Evolutionary conservation across 2,888 invertebrate species (phyloP).

Genomic region (Spodoptera picta): DNA sequence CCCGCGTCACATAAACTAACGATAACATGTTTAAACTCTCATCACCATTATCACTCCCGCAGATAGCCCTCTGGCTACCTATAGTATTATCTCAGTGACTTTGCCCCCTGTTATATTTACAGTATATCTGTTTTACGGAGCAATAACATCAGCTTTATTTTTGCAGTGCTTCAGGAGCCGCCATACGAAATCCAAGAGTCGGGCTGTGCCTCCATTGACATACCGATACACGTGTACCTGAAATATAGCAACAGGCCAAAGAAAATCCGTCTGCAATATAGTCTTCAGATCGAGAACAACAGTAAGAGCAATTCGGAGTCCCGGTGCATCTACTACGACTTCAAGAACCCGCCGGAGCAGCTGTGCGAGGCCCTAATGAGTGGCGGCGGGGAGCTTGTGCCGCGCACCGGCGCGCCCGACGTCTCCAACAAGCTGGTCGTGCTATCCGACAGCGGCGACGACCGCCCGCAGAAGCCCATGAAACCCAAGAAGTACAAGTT

Average conservation of each 20-base stretch:
- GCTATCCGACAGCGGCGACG: slow-evolving; percentile 68
- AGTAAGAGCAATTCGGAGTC: slow-evolving; percentile 77
- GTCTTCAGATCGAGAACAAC: slow-evolving; percentile 80
- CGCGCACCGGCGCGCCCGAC: slow-evolving; percentile 65
- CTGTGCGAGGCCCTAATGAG: slow-evolving; percentile 78
- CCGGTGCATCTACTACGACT: slow-evolving; percentile 81
- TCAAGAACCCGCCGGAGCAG: slow-evolving; percentile 79
- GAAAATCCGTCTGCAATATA: slow-evolving; percentile 81
- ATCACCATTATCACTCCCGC: slow-evolving; percentile 71
- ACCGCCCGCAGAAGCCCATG: slow-evolving; percentile 56
- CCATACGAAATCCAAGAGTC: slow-evolving; percentile 87
- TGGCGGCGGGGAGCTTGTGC: slow-evolving; percentile 80
- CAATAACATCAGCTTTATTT: slow-evolving; percentile 57
- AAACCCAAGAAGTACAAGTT: slow-evolving; percentile 74
- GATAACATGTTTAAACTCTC: slow-evolving; percentile 65
- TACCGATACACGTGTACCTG: slow-evolving; percentile 85
- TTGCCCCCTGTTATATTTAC: slow-evolving; percentile 57
- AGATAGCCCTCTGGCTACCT: slow-evolving; percentile 70
- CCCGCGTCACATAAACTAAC: slow-evolving; percentile 34
- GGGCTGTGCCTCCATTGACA: slow-evolving; percentile 82
- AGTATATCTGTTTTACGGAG: slow-evolving; percentile 57
- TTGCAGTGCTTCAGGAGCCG: slow-evolving; percentile 85
- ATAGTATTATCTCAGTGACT: slow-evolving; percentile 66
- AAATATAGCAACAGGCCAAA: slow-evolving; percentile 81
- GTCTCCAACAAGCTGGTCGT: slow-evolving; percentile 68